Conservation (phyloP, 2,113 vertebrate genomes). For the Phoxinus phoxinus region DNA sequence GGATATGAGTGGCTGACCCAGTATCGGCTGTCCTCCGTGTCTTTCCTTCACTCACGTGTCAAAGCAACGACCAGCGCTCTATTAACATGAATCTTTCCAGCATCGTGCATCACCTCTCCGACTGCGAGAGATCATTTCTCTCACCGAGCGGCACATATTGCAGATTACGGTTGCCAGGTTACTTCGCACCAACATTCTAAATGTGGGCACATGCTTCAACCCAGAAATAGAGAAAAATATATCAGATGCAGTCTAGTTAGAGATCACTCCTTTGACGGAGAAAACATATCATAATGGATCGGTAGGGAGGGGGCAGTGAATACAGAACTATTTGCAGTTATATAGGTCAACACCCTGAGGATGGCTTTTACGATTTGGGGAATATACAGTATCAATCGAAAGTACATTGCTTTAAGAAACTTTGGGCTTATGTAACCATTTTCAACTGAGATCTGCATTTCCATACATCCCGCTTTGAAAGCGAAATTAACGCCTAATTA, state of each 20-base stretch:
- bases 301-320: neutral
- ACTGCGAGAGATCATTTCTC: slow-evolving; percentile 36
- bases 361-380: slow-evolving; percentile 30
- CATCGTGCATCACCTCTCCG: slow-evolving; percentile 23
- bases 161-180: slow-evolving; percentile 47
- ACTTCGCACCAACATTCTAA: slow-evolving; percentile 40
- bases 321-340: slow-evolving; percentile 6
- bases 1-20: slow-evolving; percentile 52
- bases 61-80: slow-evolving; percentile 32
- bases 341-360: slow-evolving; percentile 52
- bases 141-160: slow-evolving; percentile 26
- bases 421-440: neutral
- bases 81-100: slow-evolving; percentile 45
- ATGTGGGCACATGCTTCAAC: slow-evolving; percentile 27
- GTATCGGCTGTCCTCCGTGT: slow-evolving; percentile 40
- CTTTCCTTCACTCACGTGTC: slow-evolving; percentile 41
- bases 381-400: slow-evolving; percentile 33
- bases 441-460: neutral
- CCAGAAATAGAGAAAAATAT: slow-evolving; percentile 40
- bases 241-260: slow-evolving; percentile 41
- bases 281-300: slow-evolving; percentile 36
- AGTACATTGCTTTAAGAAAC: neutral
- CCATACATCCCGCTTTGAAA: neutral
- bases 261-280: neutral
- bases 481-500: neutral